Percentiles rank a stretch among this genome's conserved stretches.
These are phyloP conservation scores for Columba janthina DNA, from an alignment of 2,113 vertebrate species.

Conservation along the genomic window DNA sequence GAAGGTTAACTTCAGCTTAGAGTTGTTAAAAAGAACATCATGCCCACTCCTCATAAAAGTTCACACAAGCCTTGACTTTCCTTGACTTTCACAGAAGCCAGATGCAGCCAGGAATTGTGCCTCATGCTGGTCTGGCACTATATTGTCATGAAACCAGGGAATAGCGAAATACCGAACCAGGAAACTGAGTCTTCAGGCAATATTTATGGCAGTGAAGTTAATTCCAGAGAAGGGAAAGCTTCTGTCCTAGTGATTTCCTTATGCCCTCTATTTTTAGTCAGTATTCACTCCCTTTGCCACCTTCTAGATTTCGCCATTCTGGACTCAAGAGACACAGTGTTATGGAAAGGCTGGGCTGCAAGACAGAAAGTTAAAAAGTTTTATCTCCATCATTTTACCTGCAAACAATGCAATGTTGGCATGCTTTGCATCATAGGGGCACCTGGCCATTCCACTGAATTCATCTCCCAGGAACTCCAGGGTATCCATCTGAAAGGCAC, in stretches of 20 bases:
- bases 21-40: not conserved
- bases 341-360: not conserved
- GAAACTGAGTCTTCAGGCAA: not conserved
- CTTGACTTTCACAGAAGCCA: not conserved
- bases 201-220: not conserved
- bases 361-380: not conserved
- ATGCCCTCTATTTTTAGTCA: not conserved
- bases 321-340: not conserved
- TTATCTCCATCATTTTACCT: slow-evolving; percentile 74
- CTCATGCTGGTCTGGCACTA: not conserved
- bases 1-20: not conserved
- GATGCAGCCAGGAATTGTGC: not conserved
- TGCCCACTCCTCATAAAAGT: not conserved
- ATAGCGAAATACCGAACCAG: not conserved
- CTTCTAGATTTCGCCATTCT: not conserved
- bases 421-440: slow-evolving; percentile 97
- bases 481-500: slow-evolving; percentile 84
- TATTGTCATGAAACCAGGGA: not conserved
- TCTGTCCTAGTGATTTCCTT: not conserved
- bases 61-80: not conserved
- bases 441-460: slow-evolving; percentile 98
- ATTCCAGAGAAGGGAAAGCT: not conserved
- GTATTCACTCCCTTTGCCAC: not conserved
- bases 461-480: slow-evolving; percentile 92
- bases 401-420: slow-evolving; percentile 95